Evolutionary conservation across 2,113 vertebrate species (phyloP).

Genomic region (Gnathonemus longibarbis): DNA sequence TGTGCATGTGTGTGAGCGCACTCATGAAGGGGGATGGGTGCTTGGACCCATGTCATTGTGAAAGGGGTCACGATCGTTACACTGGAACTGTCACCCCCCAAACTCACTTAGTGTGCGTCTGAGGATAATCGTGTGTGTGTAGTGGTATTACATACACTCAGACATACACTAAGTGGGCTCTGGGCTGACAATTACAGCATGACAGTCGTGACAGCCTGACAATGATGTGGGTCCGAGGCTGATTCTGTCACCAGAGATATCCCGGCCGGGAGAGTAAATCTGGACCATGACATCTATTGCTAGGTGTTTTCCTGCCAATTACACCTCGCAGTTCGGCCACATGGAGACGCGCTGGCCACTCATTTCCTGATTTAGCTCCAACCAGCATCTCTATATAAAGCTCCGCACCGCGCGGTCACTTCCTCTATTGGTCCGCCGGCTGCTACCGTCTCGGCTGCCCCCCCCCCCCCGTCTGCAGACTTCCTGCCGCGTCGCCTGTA

Average conservation of each 20-base stretch:
- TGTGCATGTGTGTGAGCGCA: neutral
- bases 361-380: neutral
- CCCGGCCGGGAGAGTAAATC: neutral
- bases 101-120: neutral
- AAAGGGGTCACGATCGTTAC: neutral
- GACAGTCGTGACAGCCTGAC: neutral
- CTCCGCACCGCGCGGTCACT: neutral
- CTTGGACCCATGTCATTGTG: neutral
- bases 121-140: neutral
- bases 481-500: neutral
- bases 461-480: neutral
- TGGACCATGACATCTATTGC: neutral
- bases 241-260: neutral
- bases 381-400: neutral
- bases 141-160: slow-evolving; percentile 5
- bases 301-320: slow-evolving; percentile 8
- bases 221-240: neutral
- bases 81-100: neutral
- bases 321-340: neutral
- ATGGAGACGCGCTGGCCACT: neutral
- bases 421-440: neutral
- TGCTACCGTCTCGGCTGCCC: neutral
- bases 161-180: neutral
- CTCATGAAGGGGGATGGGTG: neutral
- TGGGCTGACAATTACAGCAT: neutral